Conservation (phyloP, 2,888 invertebrate species). For the Aphodius granarius region DNA sequence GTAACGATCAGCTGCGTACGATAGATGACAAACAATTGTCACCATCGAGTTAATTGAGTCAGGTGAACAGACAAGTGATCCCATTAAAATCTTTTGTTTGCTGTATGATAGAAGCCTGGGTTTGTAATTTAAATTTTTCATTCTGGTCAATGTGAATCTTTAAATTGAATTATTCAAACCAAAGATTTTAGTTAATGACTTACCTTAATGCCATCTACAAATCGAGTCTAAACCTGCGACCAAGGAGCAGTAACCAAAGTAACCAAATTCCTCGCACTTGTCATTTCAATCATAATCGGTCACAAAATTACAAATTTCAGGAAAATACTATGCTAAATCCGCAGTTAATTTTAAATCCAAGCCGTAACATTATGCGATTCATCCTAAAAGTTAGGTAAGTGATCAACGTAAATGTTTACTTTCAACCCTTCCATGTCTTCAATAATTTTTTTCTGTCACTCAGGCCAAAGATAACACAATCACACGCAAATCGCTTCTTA, state of each 20-base stretch:
- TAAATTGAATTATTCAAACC: no score
- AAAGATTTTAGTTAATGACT: no score
- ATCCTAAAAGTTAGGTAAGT: neutral
- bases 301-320: neutral
- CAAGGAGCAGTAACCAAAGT: neutral
- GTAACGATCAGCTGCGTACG: no score
- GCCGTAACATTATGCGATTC: neutral
- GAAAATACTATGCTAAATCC: neutral
- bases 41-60: no score
- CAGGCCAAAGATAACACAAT: neutral
- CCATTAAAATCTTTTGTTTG: no score
- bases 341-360: neutral
- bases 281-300: neutral
- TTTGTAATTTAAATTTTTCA: no score
- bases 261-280: neutral
- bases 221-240: no score
- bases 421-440: neutral
- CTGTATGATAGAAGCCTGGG: no score
- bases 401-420: neutral
- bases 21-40: no score
- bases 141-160: no score
- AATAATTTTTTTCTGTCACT: neutral
- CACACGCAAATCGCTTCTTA: neutral
- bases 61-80: no score
- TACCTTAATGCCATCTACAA: no score